Evolutionary conservation across 2,888 invertebrate genomes (phyloP).

Genomic region (Clivina fossor): DNA sequence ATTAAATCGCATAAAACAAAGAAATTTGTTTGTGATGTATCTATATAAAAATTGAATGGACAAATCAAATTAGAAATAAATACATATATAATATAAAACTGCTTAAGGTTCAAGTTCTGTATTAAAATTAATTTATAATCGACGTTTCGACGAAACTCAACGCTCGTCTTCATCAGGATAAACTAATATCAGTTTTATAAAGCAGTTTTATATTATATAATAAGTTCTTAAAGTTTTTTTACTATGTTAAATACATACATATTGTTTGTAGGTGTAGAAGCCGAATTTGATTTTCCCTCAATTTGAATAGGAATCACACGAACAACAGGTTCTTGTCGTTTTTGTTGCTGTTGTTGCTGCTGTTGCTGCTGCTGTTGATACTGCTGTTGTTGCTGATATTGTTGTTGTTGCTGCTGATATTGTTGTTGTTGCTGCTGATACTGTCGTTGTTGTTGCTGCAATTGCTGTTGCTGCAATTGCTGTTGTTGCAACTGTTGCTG

Average conservation of each 20-base stretch:
- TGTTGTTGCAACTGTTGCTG: conserved; percentile 43
- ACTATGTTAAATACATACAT: conserved; percentile 22
- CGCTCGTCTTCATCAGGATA: no score
- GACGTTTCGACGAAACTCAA: no score
- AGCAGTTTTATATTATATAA: no score
- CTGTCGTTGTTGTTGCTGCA: conserved; percentile 36
- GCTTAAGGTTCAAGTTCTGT: no score
- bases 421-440: conserved; percentile 21
- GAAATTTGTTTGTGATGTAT: no score
- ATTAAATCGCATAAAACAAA: neutral
- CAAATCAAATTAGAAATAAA: no score
- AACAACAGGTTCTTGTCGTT: conserved; percentile 42
- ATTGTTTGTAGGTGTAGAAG: conserved; percentile 24
- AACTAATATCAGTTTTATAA: no score
- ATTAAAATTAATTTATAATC: no score
- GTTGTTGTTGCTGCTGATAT: conserved; percentile 44
- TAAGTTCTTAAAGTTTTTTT: no score
- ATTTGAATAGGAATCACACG: conserved; percentile 69
- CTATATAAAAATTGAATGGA: no score
- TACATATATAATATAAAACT: no score
- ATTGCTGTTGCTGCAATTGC: conserved; percentile 38
- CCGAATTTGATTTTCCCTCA: conserved; percentile 53
- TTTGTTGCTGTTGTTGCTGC: conserved; percentile 44
- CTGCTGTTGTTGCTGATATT: conserved; percentile 42
- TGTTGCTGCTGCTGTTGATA: conserved; percentile 38